A percentile compares a stretch with the other conserved stretches of the same genome.
Conservation (phyloP, 2,113 vertebrate genomes). For the Diphyllodes magnificus region DNA sequence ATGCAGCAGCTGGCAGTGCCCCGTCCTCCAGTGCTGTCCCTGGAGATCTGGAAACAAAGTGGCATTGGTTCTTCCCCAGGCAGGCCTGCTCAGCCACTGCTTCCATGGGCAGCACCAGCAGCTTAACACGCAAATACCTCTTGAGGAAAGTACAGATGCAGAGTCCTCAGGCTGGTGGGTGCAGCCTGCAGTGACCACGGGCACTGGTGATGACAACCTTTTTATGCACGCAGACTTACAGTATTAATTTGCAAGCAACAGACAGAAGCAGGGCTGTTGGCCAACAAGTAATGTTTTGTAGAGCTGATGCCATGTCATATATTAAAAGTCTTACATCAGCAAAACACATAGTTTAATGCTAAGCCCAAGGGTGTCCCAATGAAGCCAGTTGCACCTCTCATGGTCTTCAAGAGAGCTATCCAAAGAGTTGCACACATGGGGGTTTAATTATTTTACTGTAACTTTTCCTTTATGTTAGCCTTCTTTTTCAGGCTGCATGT, state of each 20-base stretch:
- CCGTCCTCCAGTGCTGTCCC: fast-evolving
- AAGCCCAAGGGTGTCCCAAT: not conserved
- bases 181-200: not conserved
- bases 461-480: not conserved
- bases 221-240: not conserved
- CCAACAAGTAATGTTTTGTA: not conserved
- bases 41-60: not conserved
- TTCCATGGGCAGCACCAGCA: not conserved
- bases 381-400: not conserved
- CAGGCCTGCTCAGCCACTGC: not conserved
- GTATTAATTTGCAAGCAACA: not conserved
- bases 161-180: not conserved
- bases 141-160: fast-evolving
- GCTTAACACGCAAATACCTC: not conserved
- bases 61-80: not conserved
- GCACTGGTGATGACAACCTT: not conserved
- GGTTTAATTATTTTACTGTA: not conserved
- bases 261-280: not conserved
- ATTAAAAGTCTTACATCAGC: not conserved
- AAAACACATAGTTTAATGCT: not conserved
- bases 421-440: not conserved
- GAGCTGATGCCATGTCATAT: not conserved
- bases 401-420: not conserved
- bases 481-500: not conserved
- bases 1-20: not conserved